These are phyloP conservation scores for Psittacara wagleri DNA, from an alignment of 2,113 vertebrate species.

Conservation along the genomic window DNA sequence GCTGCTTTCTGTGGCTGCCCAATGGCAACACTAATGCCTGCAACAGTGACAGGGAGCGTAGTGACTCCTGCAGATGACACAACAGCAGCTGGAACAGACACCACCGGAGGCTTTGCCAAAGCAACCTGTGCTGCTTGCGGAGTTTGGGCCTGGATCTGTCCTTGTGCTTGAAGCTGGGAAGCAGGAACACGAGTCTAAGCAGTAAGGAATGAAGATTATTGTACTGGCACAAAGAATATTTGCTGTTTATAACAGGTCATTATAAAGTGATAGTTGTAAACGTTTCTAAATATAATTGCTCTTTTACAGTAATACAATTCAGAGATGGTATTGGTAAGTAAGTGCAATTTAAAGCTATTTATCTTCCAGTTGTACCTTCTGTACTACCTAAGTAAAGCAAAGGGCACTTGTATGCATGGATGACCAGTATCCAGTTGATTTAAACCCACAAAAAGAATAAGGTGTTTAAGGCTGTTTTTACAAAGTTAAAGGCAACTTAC, in stretches of 20 bases:
- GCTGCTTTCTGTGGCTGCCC: constrained; percentile 84
- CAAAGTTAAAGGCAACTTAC: constrained; percentile 74
- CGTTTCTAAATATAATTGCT: neutral
- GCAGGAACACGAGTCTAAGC: constrained; percentile 74
- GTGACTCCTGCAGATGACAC: constrained; percentile 88
- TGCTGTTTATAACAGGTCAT: neutral
- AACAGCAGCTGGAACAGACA: constrained; percentile 85
- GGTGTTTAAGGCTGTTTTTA: neutral
- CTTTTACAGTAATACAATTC: neutral
- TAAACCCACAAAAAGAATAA: neutral
- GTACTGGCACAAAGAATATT: neutral
- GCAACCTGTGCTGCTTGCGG: constrained; percentile 86
- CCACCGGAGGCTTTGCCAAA: constrained; percentile 87
- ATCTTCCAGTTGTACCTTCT: neutral
- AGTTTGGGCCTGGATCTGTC: constrained; percentile 81
- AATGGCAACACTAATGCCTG: constrained; percentile 87
- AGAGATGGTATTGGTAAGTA: neutral
- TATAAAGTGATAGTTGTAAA: neutral
- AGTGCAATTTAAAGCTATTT: neutral
- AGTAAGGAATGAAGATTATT: constrained; percentile 66
- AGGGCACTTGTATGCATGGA: neutral
- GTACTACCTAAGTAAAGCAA: neutral
- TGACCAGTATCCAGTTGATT: neutral
- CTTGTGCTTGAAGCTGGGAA: constrained; percentile 84
- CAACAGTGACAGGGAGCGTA: constrained; percentile 84